Evolutionary conservation across 2,888 invertebrate species (phyloP).

Genomic region (Agrypnus murinus): DNA sequence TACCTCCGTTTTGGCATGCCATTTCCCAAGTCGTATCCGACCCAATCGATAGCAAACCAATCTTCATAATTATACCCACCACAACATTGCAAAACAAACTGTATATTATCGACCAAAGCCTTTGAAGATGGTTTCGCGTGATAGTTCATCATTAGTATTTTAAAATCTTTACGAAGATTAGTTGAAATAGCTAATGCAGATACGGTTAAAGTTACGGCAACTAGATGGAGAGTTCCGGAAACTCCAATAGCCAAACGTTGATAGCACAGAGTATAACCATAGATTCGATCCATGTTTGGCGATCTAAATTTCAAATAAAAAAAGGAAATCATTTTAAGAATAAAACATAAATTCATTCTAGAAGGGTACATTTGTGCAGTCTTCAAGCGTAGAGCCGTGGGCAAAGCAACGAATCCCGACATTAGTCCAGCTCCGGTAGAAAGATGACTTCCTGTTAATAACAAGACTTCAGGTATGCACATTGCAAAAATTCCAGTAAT

Average conservation of each 20-base stretch:
- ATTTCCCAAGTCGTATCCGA: neutral
- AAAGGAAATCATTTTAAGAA: neutral
- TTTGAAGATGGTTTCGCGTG: conserved; percentile 53
- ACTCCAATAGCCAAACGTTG: conserved; percentile 57
- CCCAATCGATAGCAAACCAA: conserved; percentile 59
- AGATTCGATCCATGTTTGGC: conserved; percentile 53
- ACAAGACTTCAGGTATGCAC: conserved; percentile 56
- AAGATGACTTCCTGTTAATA: conserved; percentile 55
- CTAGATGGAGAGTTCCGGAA: conserved; percentile 53
- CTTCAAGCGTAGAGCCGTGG: conserved; percentile 58
- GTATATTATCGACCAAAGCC: conserved; percentile 59
- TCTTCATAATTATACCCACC: conserved; percentile 59
- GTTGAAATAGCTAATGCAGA: conserved; percentile 26
- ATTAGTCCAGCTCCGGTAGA: conserved; percentile 57
- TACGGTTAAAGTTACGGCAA: conserved; percentile 44
- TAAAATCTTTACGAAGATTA: conserved; percentile 42
- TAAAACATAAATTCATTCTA: neutral
- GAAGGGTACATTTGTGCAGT: conserved; percentile 56
- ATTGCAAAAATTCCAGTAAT: conserved; percentile 69
- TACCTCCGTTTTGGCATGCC: conserved; percentile 12
- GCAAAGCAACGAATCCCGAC: conserved; percentile 59
- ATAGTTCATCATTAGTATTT: conserved; percentile 51
- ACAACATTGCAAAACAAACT: conserved; percentile 62
- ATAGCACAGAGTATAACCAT: conserved; percentile 60
- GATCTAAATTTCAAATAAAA: conserved; percentile 52